Evolutionary conservation across 2,797 vertebrate species (phyloP), one percentile per base, ranked within the genome.

Genomic region (Brachyrhaphis roseni): DNA sequence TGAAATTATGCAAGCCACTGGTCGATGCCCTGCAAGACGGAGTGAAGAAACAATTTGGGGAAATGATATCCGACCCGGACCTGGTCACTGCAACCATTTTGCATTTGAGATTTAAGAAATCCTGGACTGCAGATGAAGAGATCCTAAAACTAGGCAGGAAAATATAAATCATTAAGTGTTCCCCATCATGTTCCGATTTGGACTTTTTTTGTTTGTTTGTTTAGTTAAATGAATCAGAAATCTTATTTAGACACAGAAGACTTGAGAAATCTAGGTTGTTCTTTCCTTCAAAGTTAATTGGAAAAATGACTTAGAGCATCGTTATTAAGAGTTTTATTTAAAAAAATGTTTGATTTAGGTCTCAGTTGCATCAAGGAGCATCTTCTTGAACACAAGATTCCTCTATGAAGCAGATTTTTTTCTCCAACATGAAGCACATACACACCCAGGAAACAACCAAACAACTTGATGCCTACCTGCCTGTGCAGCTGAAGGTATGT

Each of bases 401-500:
- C 4, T 47, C 13, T 16, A 77, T 53, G 4, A 70, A 51, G 18
- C 47, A 1, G 43, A 66, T 20, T 70, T 77, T 70, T 31, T 77
- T 77, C 15, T 70, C 62, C 5, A 70, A 43, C 36, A 77, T 51
- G 47, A 70, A 41, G 64, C 64, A 43, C 2, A 1, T 8, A 13
- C 23, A 64, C 55, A 76, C 4, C 41, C n/a, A 76, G 57, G 74
- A 77, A 51, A 70, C 36, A 53, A 70, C 47, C 34, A 70, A 77
- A 53, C 76, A 28, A 41, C 62, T 68, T 39, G 34, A 77, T 70
- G 46, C 75, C 39, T 41, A 51, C 6, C 62, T 77, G 45, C 23
- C 34, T 77, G 75, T 68, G 41, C 34, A 68, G 46, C 62, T 77
- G 46, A 11, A 77, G 46, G 46, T 70, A 31, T 43, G 62, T 26